These are phyloP conservation scores for Antitype chi DNA, from an alignment of 2,888 invertebrate species.

Conservation along the genomic window DNA sequence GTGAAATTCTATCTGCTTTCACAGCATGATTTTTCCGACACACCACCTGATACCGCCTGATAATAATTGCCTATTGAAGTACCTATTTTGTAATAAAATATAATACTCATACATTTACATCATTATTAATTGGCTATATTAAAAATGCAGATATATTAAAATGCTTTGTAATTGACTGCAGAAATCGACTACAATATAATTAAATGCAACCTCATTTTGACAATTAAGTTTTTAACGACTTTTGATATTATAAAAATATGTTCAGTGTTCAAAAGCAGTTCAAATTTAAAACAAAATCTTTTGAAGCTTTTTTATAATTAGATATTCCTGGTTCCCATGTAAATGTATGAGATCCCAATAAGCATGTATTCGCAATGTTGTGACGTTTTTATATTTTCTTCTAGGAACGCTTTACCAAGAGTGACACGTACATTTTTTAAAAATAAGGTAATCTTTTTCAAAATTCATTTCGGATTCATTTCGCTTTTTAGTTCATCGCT, in stretches of 20 bases:
- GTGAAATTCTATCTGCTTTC: slow-evolving; percentile 61
- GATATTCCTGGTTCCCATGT: slow-evolving; percentile 7
- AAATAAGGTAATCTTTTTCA: slow-evolving; percentile 85
- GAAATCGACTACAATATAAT: not conserved
- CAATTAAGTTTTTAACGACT: not conserved
- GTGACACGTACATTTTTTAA: slow-evolving; percentile 97
- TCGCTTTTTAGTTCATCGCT: slow-evolving; percentile 69
- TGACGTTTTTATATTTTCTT: slow-evolving; percentile 91
- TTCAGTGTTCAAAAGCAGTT: not conserved
- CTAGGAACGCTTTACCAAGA: slow-evolving; percentile 94
- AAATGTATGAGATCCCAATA: slow-evolving; percentile 61
- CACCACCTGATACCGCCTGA: slow-evolving; percentile 41
- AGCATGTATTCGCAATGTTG: slow-evolving; percentile 84
- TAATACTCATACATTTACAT: slow-evolving; percentile 58
- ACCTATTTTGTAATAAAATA: slow-evolving; percentile 19
- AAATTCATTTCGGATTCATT: slow-evolving; percentile 66
- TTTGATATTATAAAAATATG: not conserved
- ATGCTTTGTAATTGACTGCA: slow-evolving; percentile 17
- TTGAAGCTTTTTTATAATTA: too few relatives aligned
- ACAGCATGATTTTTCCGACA: slow-evolving; percentile 59
- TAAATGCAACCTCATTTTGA: not conserved
- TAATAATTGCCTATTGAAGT: slow-evolving; percentile 43
- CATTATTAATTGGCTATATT: not conserved
- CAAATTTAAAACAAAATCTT: not conserved
- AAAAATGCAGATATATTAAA: not conserved